Evolutionary conservation across 2,888 invertebrate genomes (phyloP), one percentile per base, ranked within the genome.

Genomic region (Chloroclysta siterata): DNA sequence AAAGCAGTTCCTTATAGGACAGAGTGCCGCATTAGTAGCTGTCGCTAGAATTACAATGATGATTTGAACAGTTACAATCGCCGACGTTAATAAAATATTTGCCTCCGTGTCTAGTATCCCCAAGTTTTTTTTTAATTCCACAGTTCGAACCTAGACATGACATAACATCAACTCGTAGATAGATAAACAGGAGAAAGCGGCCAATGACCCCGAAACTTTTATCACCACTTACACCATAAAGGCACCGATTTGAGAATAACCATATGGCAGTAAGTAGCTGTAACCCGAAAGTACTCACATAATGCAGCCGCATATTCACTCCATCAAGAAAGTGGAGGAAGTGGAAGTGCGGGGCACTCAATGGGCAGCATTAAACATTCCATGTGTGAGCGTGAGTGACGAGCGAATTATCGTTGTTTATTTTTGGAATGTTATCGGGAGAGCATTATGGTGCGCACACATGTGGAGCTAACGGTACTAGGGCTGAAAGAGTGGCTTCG

Each of bases 361-460:
- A 77, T 81, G 82, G 77, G 75, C 55, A 61, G 46, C 65, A 65
- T 61, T 76, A 79, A 78, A 75, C 84, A 83, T 84, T 84, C 84
- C 84, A 76, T 75, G 69, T 73, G 75, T 67, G 46, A 71, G 78
- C 81, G 81, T 79, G 84, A 86, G 84, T 81, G 81, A 78, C 75
- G 81, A 84, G 82, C 80, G 82, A 83, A 85, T 86, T 85, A 87
- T 83, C 81, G 79, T 76, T 70, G 78, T 82, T 81, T 86, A 87
- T 87, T 87, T 88, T 85, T 73, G 79, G 81, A 81, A 74, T 79
- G 81, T 84, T 87, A 88, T 87, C 86, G 81, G 74, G 77, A 77
- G 77, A 75, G 75, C 83, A 82, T 78, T 46, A 76, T 82, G 83
- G 78, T 80, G 73, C 79, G 76, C 75, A 77, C 85, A 88, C 81